These are phyloP conservation scores for Tretioscincus oriximinensis DNA, from an alignment of 2,113 vertebrate species.

Conservation along the genomic window DNA sequence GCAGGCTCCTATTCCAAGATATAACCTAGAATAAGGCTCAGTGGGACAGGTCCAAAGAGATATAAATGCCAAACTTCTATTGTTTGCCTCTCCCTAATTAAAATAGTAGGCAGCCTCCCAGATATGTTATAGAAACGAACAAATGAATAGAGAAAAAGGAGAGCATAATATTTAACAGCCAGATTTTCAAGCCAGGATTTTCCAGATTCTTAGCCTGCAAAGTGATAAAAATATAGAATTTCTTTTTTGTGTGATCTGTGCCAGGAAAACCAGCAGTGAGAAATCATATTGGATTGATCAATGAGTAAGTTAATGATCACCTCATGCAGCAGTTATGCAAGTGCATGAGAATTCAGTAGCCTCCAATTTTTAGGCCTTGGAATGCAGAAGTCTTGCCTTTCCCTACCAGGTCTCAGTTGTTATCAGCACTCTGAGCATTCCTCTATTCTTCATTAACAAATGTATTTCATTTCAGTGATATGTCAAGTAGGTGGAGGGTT, in stretches of 20 bases:
- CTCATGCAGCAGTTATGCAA: neutral
- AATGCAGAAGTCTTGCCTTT: neutral
- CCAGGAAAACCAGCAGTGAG: neutral
- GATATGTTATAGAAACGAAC: too few species aligned
- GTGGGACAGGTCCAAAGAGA: too few species aligned
- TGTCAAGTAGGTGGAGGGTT: neutral
- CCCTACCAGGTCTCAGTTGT: neutral
- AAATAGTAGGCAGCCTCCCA: too few species aligned
- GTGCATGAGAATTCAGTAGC: neutral
- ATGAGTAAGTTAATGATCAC: neutral
- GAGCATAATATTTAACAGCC: neutral
- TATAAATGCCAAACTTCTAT: too few species aligned
- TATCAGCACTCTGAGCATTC: neutral
- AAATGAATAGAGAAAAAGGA: neutral
- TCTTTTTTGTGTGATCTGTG: neutral
- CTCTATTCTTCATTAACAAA: neutral
- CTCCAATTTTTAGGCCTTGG: neutral
- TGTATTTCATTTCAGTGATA: neutral
- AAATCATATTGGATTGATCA: neutral
- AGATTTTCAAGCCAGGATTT: neutral
- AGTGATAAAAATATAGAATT: constrained; percentile 11
- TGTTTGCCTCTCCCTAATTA: too few species aligned
- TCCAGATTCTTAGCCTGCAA: neutral
- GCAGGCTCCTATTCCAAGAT: too few species aligned
- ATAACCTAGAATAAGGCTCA: too few species aligned